Evolutionary conservation across 2,888 invertebrate genomes (phyloP), one percentile per base, ranked within the genome.

Genomic region (Drosophila peninsularis): DNA sequence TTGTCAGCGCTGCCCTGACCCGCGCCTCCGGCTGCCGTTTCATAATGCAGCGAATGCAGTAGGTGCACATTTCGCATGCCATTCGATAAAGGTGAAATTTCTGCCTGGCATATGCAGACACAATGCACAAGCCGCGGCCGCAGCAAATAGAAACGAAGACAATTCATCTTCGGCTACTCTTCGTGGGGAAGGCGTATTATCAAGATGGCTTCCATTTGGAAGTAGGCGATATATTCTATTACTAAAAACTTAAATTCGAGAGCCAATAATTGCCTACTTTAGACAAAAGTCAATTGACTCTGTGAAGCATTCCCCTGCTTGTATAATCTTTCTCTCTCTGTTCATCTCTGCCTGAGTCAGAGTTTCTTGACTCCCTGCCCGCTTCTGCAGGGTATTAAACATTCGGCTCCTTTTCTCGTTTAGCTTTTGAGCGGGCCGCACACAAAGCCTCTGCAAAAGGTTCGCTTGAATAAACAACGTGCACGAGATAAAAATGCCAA

Each of bases 51-150:
- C 24, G 37, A 64, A 64, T 64, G 64, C 64, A 52, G 52, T 61
- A 60, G 62, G 57, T 50, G 66, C 57, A 60, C 66, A 68, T 65
- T 71, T 78, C 53, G 54, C 42, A 68, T 76, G 72, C 52, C 67
- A 58, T 57, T 62, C 37, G 68, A 60, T 62, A 83, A 83, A 83
- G 80, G 80, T 87, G 83, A 87, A 83, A 83, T 84, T 79, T 73
- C 69, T 68, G 50, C 47, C 45, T 62, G 62, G 55, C 56, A 58
- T 47, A 58, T 66, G 80, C 63, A 61, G 70, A 68, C 64, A 60
- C 32, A 42, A 65, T 66, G 39, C 63, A 21, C 30, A 21, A 14
- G 13, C 13, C 36, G 52, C 27, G 10, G 37, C 52, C 49, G 41
- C 19, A 47, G 21, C 47, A 66, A 55, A 41, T 58, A 21, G 44